phyloP scores from a whole-genome alignment of 2,113 vertebrate species.

The Pollachius pollachius region DNA sequence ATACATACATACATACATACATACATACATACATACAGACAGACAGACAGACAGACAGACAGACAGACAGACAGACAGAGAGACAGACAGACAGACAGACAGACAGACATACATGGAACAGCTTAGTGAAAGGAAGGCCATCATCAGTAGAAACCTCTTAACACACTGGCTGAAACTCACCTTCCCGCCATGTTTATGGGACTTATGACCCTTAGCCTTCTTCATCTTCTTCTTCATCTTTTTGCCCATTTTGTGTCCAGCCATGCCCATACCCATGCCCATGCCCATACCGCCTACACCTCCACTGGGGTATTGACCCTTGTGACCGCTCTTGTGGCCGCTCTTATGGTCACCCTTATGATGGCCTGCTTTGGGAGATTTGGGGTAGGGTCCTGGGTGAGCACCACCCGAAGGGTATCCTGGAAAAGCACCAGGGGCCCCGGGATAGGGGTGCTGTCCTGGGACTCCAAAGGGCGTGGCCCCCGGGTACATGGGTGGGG shows the following conservation, averaged over 20 bases:
- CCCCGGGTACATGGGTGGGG: slow-evolving; percentile 29
- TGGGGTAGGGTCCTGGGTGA: slow-evolving; percentile 60
- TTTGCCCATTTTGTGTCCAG: slow-evolving; percentile 68
- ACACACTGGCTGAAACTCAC: slow-evolving; percentile 50
- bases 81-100: too few relatives aligned
- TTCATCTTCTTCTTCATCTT: slow-evolving; percentile 81
- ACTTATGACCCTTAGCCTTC: slow-evolving; percentile 70
- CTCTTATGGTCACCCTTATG: slow-evolving; percentile 41
- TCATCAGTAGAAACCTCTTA: too few relatives aligned
- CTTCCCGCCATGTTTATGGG: slow-evolving; percentile 72
- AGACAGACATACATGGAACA: too few relatives aligned
- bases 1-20: too few relatives aligned
- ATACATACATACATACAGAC: too few relatives aligned
- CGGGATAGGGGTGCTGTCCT: slow-evolving; percentile 45
- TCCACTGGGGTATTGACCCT: slow-evolving; percentile 50
- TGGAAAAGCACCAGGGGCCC: slow-evolving; percentile 55
- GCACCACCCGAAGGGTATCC: slow-evolving; percentile 52
- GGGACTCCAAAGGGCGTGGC: slow-evolving; percentile 44
- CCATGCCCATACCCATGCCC: slow-evolving; percentile 52
- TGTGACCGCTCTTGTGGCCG: slow-evolving; percentile 38
- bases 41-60: too few relatives aligned
- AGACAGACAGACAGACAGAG: too few relatives aligned
- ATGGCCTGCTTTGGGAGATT: slow-evolving; percentile 55
- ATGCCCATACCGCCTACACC: slow-evolving; percentile 32
- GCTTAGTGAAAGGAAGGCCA: too few relatives aligned